A percentile compares a stretch with the other conserved stretches of the same genome.
Evolutionary conservation across 1,140 invertebrate species (phyloP).

Genomic region (Scaptodrosophila lebanonensis): DNA sequence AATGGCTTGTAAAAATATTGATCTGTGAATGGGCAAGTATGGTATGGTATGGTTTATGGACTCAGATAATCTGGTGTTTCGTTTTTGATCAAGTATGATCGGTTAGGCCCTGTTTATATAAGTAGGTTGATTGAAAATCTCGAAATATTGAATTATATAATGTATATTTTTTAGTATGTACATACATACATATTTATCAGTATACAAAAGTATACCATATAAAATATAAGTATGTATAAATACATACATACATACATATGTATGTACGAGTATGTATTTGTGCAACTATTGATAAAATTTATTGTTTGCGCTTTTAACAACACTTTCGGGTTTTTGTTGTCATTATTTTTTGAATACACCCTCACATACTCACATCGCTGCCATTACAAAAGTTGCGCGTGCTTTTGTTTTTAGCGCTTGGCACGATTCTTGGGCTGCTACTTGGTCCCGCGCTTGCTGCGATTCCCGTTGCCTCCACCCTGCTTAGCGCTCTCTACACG

Average conservation of each 20-base stretch:
- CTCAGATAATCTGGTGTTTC: no score
- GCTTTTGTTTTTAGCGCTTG: slow-evolving; percentile 56
- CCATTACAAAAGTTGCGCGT: slow-evolving; percentile 76
- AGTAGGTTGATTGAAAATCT: no score
- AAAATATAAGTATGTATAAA: slow-evolving; percentile 45
- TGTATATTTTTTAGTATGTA: no score
- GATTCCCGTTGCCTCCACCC: slow-evolving; percentile 9
- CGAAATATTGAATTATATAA: no score
- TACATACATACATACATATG: background rate
- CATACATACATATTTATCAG: no score
- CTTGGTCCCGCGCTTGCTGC: slow-evolving; percentile 11
- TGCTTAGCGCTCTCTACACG: slow-evolving; percentile 55
- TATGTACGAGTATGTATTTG: slow-evolving; percentile 18
- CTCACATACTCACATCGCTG: slow-evolving; percentile 32
- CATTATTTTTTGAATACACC: slow-evolving; percentile 72
- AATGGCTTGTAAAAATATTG: no score
- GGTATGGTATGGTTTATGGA: no score
- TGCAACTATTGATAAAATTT: slow-evolving; percentile 71
- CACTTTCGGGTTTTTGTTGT: slow-evolving; percentile 75
- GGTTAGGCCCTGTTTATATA: no score
- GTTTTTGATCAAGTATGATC: no score
- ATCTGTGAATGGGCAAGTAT: no score
- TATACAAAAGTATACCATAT: no score
- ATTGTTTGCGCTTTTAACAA: slow-evolving; percentile 72
- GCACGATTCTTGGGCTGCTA: background rate